A percentile compares a stretch with the other conserved stretches of the same genome.
Conservation (phyloP, 2,113 vertebrate species). For the Sorex fumeus region DNA sequence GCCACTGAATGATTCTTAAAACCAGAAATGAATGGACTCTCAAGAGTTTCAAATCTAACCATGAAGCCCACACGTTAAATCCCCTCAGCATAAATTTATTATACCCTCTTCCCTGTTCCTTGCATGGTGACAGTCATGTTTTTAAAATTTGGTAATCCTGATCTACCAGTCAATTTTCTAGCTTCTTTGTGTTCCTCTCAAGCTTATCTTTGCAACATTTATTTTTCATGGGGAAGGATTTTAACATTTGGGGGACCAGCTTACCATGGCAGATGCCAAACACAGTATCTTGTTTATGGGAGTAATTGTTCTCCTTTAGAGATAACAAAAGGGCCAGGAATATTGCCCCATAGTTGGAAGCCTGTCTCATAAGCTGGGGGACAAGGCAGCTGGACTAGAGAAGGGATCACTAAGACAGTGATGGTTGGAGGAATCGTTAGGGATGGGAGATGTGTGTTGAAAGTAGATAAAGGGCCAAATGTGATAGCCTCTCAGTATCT, state of each 20-base stretch:
- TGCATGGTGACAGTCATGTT: not conserved
- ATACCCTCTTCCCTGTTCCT: not conserved
- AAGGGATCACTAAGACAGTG: too few species aligned
- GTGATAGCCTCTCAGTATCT: too few species aligned
- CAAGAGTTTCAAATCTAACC: constrained; percentile 12
- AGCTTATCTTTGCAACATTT: constrained; percentile 6
- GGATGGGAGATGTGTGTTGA: too few species aligned
- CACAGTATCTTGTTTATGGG: not conserved
- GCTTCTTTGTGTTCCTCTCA: not conserved
- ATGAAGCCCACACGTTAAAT: not conserved
- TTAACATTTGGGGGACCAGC: not conserved
- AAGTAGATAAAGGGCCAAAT: too few species aligned
- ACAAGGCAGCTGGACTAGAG: too few species aligned
- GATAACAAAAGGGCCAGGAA: not conserved
- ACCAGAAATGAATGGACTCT: not conserved
- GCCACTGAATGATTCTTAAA: not conserved
- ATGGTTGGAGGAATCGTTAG: too few species aligned
- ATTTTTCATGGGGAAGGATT: constrained; percentile 27
- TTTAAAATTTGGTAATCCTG: not conserved
- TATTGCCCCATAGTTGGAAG: too few species aligned
- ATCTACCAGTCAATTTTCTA: constrained; percentile 2
- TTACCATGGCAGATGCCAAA: not conserved
- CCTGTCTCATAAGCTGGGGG: too few species aligned
- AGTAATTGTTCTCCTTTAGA: not conserved
- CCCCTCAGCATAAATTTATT: not conserved